A percentile compares a stretch with the other conserved stretches of the same genome.
Evolutionary conservation across 2,113 vertebrate species (phyloP).

Genomic region (Oplegnathus fasciatus): DNA sequence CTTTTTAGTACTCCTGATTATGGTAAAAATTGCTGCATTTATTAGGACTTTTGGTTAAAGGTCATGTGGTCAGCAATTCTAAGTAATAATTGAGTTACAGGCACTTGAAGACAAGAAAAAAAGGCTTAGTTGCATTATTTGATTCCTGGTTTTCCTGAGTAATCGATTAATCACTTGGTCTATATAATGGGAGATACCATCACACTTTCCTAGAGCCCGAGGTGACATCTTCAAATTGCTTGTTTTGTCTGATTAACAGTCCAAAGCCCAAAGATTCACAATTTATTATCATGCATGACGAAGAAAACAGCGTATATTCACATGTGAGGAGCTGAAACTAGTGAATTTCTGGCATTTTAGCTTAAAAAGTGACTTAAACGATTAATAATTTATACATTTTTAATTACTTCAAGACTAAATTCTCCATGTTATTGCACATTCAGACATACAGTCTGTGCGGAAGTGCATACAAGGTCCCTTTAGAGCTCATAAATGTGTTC

Average conservation of each 20-base stretch:
- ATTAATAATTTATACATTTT: background rate
- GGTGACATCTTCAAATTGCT: background rate
- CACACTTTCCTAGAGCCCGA: background rate
- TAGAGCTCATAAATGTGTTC: background rate
- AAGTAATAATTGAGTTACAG: background rate
- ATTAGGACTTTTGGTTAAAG: background rate
- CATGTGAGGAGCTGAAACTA: background rate
- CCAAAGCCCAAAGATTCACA: background rate
- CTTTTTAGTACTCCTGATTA: background rate
- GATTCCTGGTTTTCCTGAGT: background rate
- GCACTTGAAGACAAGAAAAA: background rate
- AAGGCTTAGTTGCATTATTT: background rate
- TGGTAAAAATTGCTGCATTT: background rate
- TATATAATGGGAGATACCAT: background rate
- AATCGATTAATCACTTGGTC: background rate
- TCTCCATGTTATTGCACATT: background rate
- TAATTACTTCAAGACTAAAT: background rate
- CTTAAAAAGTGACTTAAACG: background rate
- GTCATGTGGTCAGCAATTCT: background rate
- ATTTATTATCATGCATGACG: background rate
- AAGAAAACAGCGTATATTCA: background rate
- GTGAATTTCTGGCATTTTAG: background rate
- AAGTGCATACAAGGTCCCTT: background rate
- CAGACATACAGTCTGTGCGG: background rate
- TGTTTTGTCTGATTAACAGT: background rate